Conservation (phyloP, 2,797 vertebrate genomes). For the Gadopsis bispinosus region DNA sequence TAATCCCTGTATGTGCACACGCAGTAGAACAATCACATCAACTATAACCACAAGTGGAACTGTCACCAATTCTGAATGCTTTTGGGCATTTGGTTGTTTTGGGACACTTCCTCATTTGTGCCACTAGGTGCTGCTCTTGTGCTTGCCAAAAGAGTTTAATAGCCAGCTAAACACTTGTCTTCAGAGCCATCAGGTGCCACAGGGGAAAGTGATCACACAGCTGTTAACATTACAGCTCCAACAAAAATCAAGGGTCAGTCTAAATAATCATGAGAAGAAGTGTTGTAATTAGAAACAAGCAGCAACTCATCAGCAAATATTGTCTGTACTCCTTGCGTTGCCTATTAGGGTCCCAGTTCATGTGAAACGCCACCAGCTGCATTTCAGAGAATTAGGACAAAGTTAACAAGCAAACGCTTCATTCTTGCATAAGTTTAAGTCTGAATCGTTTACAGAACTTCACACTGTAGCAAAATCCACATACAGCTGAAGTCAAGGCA, state of each 20-base stretch:
- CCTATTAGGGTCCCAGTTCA: constrained; percentile 11
- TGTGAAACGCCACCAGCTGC: not conserved
- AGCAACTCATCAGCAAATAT: constrained; percentile 7
- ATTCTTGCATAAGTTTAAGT: not conserved
- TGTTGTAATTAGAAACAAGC: constrained; percentile 5
- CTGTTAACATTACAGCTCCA: not conserved
- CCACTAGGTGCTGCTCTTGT: constrained; percentile 57
- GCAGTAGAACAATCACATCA: not conserved
- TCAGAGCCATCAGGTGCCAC: no score
- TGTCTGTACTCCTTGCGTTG: not conserved
- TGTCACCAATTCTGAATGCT: not conserved
- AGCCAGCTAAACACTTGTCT: not conserved
- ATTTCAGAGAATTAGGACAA: constrained; percentile 26
- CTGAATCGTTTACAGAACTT: not conserved
- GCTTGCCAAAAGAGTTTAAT: not conserved
- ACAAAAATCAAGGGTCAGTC: not conserved
- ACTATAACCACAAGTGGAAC: not conserved
- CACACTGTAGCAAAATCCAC: not conserved
- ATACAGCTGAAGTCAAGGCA: not conserved
- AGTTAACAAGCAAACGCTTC: not conserved
- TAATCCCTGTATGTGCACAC: not conserved
- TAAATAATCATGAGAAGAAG: constrained; percentile 17
- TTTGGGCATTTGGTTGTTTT: not conserved
- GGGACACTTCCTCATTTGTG: not conserved
- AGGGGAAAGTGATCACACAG: not conserved